Conservation (phyloP, 2,888 invertebrate genomes). For the Drosophila seclusa region DNA sequence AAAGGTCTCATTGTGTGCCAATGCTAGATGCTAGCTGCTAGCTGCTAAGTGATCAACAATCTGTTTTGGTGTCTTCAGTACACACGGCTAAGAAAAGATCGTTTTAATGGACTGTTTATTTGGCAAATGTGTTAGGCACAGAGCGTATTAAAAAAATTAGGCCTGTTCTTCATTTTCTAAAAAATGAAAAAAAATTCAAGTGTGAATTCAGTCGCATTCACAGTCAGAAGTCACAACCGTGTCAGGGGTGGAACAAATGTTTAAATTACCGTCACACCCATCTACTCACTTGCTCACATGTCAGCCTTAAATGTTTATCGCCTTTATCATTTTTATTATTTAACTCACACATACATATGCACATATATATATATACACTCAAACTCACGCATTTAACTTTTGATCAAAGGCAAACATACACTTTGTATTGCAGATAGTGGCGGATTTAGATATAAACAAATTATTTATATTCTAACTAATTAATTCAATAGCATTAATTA, state of each 20-base stretch:
- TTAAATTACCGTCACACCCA: conserved; percentile 30
- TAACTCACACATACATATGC: conserved; percentile 44
- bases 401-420: conserved; percentile 40
- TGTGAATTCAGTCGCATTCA: conserved; percentile 38
- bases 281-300: conserved; percentile 31
- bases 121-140: conserved; percentile 54
- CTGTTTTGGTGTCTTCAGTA: conserved; percentile 22
- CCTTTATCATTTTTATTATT: conserved; percentile 70
- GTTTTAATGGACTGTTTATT: conserved; percentile 53
- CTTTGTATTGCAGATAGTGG: conserved; percentile 27
- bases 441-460: conserved; percentile 5
- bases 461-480: neutral
- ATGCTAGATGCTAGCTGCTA: conserved; percentile 59
- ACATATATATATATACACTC: conserved; percentile 28
- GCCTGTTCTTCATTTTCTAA: conserved; percentile 25
- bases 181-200: conserved; percentile 18
- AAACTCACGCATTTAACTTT: conserved; percentile 27
- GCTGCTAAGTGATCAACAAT: conserved; percentile 71
- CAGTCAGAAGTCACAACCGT: conserved; percentile 26
- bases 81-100: conserved; percentile 36
- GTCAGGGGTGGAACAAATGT: conserved; percentile 37
- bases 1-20: conserved; percentile 65
- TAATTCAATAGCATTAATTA: neutral
- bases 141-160: conserved; percentile 22
- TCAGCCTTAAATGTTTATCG: conserved; percentile 66